A percentile compares a stretch with the other conserved stretches of the same genome.
phyloP scores from a whole-genome alignment of 2,113 vertebrate genomes.

The Lepus timidus region DNA sequence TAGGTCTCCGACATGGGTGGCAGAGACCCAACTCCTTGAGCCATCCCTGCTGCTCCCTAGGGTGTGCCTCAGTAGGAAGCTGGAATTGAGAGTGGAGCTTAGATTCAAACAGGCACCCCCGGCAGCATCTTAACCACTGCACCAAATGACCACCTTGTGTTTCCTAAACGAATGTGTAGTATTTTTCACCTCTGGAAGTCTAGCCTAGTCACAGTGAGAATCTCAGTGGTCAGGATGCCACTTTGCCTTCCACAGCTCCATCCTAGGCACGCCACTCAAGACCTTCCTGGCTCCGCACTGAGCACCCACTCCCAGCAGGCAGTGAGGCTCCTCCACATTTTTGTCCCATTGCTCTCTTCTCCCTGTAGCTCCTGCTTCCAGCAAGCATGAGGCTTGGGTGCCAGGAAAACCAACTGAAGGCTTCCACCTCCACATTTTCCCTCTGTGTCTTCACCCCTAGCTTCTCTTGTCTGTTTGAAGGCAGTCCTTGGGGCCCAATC shows the following conservation, averaged over 20 bases:
- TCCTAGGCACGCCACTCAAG: background rate
- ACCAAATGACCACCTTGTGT: too few relatives aligned
- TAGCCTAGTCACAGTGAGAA: background rate
- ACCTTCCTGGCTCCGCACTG: background rate
- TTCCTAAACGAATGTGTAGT: background rate
- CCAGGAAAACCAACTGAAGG: background rate
- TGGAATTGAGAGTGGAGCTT: too few relatives aligned
- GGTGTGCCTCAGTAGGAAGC: too few relatives aligned
- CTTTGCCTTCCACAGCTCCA: background rate
- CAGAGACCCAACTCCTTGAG: too few relatives aligned
- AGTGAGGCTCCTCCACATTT: background rate
- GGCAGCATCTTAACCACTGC: too few relatives aligned
- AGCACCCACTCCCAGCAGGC: too few relatives aligned
- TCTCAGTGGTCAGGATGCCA: background rate
- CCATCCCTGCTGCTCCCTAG: too few relatives aligned
- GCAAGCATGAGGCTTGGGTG: fast-evolving
- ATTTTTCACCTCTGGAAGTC: background rate
- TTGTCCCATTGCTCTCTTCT: background rate
- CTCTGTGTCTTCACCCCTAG: background rate
- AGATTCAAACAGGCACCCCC: too few relatives aligned
- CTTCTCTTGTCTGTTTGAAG: background rate
- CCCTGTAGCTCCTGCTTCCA: background rate
- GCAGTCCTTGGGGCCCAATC: background rate
- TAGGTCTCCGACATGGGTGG: too few relatives aligned
- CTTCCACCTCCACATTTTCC: background rate